phyloP scores from a whole-genome alignment of 2,797 vertebrate species.

The Champsocephalus gunnari region DNA sequence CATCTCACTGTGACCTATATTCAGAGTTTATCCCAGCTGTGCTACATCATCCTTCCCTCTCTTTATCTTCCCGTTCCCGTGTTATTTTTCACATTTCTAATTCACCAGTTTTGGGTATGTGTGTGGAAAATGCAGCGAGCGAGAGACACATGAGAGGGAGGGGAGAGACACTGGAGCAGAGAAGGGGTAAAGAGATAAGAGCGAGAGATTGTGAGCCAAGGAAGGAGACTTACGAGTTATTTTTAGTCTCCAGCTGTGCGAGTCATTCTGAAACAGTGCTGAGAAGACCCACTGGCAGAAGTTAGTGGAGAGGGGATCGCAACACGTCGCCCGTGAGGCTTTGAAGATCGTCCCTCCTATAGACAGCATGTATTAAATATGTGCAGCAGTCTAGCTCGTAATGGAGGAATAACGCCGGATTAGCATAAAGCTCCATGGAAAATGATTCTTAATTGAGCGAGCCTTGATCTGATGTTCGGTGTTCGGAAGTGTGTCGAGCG shows the following conservation, averaged over 20 bases:
- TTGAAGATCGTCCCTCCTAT: slow-evolving; percentile 50
- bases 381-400: slow-evolving; percentile 42
- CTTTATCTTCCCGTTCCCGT: background rate
- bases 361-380: slow-evolving; percentile 58
- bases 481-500: slow-evolving; percentile 46
- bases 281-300: slow-evolving; percentile 57
- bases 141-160: slow-evolving; percentile 47
- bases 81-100: slow-evolving; percentile 46
- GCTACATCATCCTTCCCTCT: slow-evolving; percentile 59
- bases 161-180: slow-evolving; percentile 23
- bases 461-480: slow-evolving; percentile 64
- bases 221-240: slow-evolving; percentile 72
- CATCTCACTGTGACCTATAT: slow-evolving; percentile 74
- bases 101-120: slow-evolving; percentile 69
- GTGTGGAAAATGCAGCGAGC: slow-evolving; percentile 42
- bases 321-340: slow-evolving; percentile 38
- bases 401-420: slow-evolving; percentile 43
- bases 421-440: slow-evolving; percentile 68
- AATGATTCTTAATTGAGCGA: slow-evolving; percentile 67
- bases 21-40: slow-evolving; percentile 70
- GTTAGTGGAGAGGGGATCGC: slow-evolving; percentile 23
- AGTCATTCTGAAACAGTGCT: slow-evolving; percentile 73
- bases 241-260: slow-evolving; percentile 82
- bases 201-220: slow-evolving; percentile 64
- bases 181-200: slow-evolving; percentile 60